Conservation (phyloP, 2,888 invertebrate species). For the Trachelus tabidus region DNA sequence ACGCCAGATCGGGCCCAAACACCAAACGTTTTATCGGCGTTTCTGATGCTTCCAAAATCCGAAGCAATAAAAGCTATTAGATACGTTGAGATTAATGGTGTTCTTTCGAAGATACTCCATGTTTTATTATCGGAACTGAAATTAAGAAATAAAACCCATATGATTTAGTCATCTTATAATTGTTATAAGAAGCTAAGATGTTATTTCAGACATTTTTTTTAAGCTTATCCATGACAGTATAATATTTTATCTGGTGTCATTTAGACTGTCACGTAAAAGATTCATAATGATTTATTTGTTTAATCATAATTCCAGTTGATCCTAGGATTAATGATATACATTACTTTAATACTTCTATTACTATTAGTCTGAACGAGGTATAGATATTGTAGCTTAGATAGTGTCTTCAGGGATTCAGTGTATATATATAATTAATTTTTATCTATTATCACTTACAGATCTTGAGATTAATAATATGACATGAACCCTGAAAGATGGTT, state of each 20-base stretch:
- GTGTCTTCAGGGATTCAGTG: not conserved
- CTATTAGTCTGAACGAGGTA: not conserved
- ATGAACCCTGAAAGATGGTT: not conserved
- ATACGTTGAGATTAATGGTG: not conserved
- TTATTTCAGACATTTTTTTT: not conserved
- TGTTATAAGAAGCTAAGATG: not conserved
- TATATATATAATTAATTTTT: not conserved
- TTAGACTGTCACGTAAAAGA: no score
- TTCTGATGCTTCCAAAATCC: not conserved
- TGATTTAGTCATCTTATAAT: not conserved
- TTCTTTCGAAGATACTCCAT: conserved; percentile 27
- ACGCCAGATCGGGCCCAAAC: not conserved
- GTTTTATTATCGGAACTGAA: conserved; percentile 27
- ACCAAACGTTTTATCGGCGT: not conserved
- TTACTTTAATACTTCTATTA: not conserved
- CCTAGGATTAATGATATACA: not conserved
- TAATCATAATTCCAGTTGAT: not conserved
- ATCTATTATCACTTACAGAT: not conserved
- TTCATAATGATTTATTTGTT: not conserved
- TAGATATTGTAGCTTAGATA: not conserved
- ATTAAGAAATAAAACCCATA: not conserved
- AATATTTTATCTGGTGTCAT: not conserved
- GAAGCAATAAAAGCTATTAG: not conserved
- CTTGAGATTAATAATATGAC: not conserved
- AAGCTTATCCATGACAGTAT: not conserved